phyloP scores from a whole-genome alignment of 2,113 vertebrate species.

The Eulacestoma nigropectus region DNA sequence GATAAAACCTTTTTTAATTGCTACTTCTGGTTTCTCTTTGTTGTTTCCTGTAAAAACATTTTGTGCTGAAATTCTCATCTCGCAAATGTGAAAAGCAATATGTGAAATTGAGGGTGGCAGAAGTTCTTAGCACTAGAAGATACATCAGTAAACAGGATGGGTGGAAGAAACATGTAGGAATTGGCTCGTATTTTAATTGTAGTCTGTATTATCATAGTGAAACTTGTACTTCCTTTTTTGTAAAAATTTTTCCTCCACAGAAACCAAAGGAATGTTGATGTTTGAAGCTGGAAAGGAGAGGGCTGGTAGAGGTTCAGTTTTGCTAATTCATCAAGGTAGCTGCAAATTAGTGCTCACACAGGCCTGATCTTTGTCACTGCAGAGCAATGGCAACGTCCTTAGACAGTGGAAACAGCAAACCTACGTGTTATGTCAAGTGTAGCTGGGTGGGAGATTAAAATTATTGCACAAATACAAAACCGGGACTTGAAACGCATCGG shows the following conservation, averaged over 20 bases:
- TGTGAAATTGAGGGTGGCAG: neutral
- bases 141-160: neutral
- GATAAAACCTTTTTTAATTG: neutral
- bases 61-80: neutral
- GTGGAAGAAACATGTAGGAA: neutral
- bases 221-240: neutral
- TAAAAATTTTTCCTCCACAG: fast-evolving
- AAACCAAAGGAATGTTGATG: neutral
- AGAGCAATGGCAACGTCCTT: fast-evolving
- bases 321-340: neutral
- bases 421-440: fast-evolving
- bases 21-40: neutral
- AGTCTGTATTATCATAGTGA: neutral
- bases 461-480: neutral
- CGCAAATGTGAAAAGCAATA: neutral
- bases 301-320: neutral
- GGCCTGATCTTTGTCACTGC: neutral
- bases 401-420: neutral
- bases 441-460: neutral
- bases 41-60: neutral
- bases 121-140: neutral
- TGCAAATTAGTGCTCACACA: neutral
- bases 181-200: neutral
- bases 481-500: neutral
- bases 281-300: neutral